A percentile compares a stretch with the other conserved stretches of the same genome.
phyloP scores from a whole-genome alignment of 2,888 invertebrate genomes.

The Cotesia congregata region DNA sequence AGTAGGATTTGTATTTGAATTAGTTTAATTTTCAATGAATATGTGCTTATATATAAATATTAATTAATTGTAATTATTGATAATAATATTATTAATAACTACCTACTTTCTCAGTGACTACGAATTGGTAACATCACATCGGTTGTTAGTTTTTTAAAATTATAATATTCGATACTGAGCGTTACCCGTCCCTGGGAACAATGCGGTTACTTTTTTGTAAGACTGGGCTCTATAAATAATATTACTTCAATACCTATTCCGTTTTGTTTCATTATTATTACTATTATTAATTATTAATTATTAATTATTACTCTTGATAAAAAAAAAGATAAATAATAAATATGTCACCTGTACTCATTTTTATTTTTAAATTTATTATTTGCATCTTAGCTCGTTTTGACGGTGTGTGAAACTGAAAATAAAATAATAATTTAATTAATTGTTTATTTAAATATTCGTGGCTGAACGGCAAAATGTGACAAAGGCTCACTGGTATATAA shows the following conservation, averaged over 20 bases:
- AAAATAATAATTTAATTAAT: slow-evolving; percentile 36
- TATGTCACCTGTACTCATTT: slow-evolving; percentile 41
- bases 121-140: slow-evolving; percentile 61
- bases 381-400: slow-evolving; percentile 35
- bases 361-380: slow-evolving; percentile 35
- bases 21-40: slow-evolving; percentile 68
- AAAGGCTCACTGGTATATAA: slow-evolving; percentile 30
- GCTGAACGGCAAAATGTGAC: slow-evolving; percentile 42
- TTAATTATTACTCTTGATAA: slow-evolving; percentile 48
- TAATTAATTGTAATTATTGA: slow-evolving; percentile 40
- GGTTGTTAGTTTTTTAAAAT: slow-evolving; percentile 63
- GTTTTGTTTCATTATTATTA: slow-evolving; percentile 60
- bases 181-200: slow-evolving; percentile 69
- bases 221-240: slow-evolving; percentile 70
- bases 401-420: slow-evolving; percentile 35
- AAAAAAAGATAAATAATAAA: slow-evolving; percentile 33
- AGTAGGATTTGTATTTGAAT: slow-evolving; percentile 70
- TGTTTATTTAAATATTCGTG: slow-evolving; percentile 34
- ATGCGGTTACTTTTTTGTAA: slow-evolving; percentile 69
- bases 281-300: slow-evolving; percentile 62
- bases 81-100: slow-evolving; percentile 60
- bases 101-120: slow-evolving; percentile 67
- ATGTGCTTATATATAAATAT: slow-evolving; percentile 61
- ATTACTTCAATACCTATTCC: slow-evolving; percentile 66
- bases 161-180: slow-evolving; percentile 57